Evolutionary conservation across 2,113 vertebrate genomes (phyloP).

Genomic region (Ondatra zibethicus): DNA sequence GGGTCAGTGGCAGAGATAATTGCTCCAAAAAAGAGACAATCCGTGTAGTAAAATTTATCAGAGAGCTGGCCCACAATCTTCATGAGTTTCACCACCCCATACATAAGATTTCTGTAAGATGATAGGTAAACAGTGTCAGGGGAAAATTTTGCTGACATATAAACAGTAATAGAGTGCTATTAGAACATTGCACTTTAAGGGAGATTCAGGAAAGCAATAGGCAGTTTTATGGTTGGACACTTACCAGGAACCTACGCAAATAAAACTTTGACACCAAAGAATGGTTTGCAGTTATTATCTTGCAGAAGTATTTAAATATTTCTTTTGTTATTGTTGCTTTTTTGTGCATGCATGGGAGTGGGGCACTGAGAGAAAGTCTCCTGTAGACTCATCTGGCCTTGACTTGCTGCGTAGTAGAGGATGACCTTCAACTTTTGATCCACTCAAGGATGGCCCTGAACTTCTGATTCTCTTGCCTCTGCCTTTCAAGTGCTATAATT

Average conservation of each 20-base stretch:
- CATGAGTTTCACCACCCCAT: conserved; percentile 98
- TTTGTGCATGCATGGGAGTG: not conserved
- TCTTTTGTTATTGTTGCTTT: not conserved
- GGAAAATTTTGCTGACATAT: not conserved
- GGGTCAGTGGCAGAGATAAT: conserved; percentile 99
- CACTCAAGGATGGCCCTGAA: not conserved
- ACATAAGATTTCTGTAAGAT: conserved; percentile 95
- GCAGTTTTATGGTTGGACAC: not conserved
- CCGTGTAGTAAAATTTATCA: conserved; percentile 98
- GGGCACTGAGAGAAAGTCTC: not conserved
- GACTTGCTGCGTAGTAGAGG: not conserved
- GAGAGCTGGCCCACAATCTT: conserved; percentile 94
- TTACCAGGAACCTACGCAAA: conserved; percentile 2
- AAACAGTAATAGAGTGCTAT: not conserved
- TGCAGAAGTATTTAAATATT: conserved; percentile 33
- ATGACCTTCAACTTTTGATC: not conserved
- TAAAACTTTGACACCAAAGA: not conserved
- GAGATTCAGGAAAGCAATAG: not conserved
- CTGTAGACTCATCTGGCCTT: not conserved
- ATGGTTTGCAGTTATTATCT: not conserved
- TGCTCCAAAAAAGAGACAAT: conserved; percentile 98
- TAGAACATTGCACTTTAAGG: not conserved
- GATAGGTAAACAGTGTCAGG: conserved; percentile 60
- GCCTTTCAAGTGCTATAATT: not conserved
- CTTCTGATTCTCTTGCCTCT: not conserved